Evolutionary conservation across 53 echinoderm and acorn worm species (phyloP), one percentile per base, ranked within the genome.

Genomic region (Luidia sarsii): DNA sequence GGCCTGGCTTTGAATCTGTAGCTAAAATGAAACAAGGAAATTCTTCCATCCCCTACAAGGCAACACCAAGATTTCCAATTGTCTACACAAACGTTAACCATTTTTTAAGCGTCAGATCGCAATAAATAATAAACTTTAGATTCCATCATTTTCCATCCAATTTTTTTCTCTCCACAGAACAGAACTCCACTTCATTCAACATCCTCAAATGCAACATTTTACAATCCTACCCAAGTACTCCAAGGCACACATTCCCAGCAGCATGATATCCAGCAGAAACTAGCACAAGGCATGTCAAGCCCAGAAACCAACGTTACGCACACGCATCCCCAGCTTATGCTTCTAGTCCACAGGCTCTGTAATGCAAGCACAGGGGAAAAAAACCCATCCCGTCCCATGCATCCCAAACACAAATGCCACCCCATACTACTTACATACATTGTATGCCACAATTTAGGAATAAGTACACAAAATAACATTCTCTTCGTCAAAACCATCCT

Each of bases 1-100:
- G 54, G 72, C 72, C 56, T 56, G 55, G 55, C 72, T 72, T 33
- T 54, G 54, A 72, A 72, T 72, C 72, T 72, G 72, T 56, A 38
- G 56, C 72, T 72, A 38, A 37, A 72, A 72, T 21, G 19, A 72
- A 55, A 71, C 55, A 71, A 72, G 55, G 65, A 34, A 38, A 38
- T 56, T 36, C 25, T 37, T 39, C 15, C 25, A 24, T 39, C 15
- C 72, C 72, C 55, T 36, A 56, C 37, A 56, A 23, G 21, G 36
- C 36, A 19, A 71, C 4, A 38, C 16, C 23, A 24, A 24, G 6
- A 38, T 56, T n/a, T 18, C 63, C 33, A 34, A 55, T 37, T 25
- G 55, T n/a, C n/a, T n/a, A n/a, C n/a, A n/a, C n/a, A n/a, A n/a
- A n/a, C n/a, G n/a, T n/a, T n/a, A n/a, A n/a, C n/a, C n/a, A n/a